A percentile compares a stretch with the other conserved stretches of the same genome.
Conservation (phyloP, 2,113 vertebrate genomes). For the Hippocampus abdominalis region DNA sequence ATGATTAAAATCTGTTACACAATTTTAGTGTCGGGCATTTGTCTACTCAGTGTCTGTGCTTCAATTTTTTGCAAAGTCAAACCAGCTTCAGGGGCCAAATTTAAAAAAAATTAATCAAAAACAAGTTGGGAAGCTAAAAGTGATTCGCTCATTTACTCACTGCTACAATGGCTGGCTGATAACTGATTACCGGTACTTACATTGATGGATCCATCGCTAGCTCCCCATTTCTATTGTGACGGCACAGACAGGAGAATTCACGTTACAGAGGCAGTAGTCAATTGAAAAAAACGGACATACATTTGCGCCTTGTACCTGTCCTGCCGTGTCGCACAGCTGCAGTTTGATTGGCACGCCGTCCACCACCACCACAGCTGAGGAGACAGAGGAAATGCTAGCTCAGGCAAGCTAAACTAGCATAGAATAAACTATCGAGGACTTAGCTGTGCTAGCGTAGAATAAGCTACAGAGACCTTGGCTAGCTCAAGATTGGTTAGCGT, state of each 20-base stretch:
- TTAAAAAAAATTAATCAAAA: not conserved
- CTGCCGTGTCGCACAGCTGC: slow-evolving; percentile 90
- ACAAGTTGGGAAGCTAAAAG: not conserved
- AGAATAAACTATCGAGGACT: not conserved
- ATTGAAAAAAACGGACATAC: not conserved
- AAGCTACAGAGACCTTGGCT: no score
- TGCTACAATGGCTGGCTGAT: no score
- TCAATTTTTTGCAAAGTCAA: no score
- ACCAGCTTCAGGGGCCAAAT: no score
- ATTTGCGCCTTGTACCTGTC: slow-evolving; percentile 71
- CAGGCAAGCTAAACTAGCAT: not conserved
- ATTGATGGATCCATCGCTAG: slow-evolving; percentile 50
- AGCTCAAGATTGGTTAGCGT: no score
- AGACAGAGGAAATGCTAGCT: not conserved
- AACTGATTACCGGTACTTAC: slow-evolving; percentile 51
- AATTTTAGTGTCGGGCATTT: no score
- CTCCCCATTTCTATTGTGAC: slow-evolving; percentile 56
- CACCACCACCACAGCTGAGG: slow-evolving; percentile 82
- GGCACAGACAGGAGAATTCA: not conserved
- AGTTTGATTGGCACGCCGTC: slow-evolving; percentile 85
- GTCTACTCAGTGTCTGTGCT: no score
- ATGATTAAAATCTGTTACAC: not conserved
- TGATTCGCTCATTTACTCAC: no score
- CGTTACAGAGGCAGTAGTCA: not conserved
- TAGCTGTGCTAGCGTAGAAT: no score